Percentiles rank a stretch among this genome's conserved stretches.
These are phyloP conservation scores for Endotricha flammealis DNA, from an alignment of 2,888 invertebrate species.

Conservation along the genomic window DNA sequence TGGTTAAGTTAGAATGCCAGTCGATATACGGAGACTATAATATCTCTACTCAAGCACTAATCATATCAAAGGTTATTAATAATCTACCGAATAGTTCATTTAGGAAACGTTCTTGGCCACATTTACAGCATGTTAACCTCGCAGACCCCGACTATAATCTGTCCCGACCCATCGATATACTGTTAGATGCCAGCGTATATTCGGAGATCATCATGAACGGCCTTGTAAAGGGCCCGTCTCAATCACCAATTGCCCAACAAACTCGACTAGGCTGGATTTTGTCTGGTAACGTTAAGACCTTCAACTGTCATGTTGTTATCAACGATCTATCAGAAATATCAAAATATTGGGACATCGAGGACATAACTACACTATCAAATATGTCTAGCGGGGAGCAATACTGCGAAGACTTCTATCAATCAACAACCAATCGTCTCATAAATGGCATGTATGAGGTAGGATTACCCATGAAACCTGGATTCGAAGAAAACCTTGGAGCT, in stretches of 20 bases:
- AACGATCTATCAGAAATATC: too few relatives aligned
- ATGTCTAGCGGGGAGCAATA: too few relatives aligned
- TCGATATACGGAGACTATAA: slow-evolving; percentile 14
- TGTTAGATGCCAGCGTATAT: slow-evolving; percentile 17
- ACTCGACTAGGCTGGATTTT: slow-evolving; percentile 22
- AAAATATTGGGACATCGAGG: too few relatives aligned
- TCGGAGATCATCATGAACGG: slow-evolving; percentile 17
- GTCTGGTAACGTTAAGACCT: slow-evolving; percentile 13
- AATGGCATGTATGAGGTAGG: too few relatives aligned
- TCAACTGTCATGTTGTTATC: slow-evolving; percentile 11
- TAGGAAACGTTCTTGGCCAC: slow-evolving; percentile 14
- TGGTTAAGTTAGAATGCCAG: slow-evolving; percentile 12
- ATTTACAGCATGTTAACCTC: slow-evolving; percentile 14
- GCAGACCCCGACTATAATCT: slow-evolving; percentile 21
- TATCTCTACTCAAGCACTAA: slow-evolving; percentile 14
- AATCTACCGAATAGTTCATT: slow-evolving; percentile 16
- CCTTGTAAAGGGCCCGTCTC: slow-evolving; percentile 14
- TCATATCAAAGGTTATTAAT: slow-evolving; percentile 13
- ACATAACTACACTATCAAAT: too few relatives aligned
- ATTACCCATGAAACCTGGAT: too few relatives aligned
- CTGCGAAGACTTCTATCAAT: too few relatives aligned
- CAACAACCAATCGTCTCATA: too few relatives aligned
- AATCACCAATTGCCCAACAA: slow-evolving; percentile 20
- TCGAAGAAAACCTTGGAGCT: too few relatives aligned
- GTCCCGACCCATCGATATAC: slow-evolving; percentile 15